Conservation (phyloP, 2,113 vertebrate species). For the Pelvicachromis taeniatus region DNA sequence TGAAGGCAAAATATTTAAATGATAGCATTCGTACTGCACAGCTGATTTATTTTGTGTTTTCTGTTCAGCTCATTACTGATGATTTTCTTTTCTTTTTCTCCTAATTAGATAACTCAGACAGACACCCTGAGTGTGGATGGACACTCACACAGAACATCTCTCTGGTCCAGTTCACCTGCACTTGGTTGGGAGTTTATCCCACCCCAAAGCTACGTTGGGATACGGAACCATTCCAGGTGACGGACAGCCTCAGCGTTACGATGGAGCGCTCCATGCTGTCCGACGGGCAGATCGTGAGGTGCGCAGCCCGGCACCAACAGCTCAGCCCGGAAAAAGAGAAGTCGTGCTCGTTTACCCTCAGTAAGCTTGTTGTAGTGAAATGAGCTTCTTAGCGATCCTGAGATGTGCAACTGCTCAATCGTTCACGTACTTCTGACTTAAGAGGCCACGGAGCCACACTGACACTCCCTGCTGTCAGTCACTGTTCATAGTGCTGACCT, state of each 20-base stretch:
- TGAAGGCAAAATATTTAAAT: background rate
- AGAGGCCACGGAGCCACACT: background rate
- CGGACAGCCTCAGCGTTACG: constrained; percentile 52
- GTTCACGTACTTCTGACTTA: constrained; percentile 9
- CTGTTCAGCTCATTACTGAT: background rate
- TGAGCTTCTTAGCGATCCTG: background rate
- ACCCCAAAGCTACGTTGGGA: constrained; percentile 76
- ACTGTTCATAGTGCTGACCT: background rate
- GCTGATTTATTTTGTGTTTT: background rate
- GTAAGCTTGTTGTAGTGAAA: constrained; percentile 72
- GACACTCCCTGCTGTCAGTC: background rate
- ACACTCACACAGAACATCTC: background rate
- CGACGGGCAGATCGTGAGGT: constrained; percentile 74
- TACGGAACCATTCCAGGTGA: background rate
- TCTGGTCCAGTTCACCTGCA: constrained; percentile 76
- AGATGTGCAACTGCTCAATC: background rate
- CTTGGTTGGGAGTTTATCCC: constrained; percentile 82
- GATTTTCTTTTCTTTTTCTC: background rate
- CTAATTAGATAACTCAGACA: constrained; percentile 70
- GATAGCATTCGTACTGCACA: background rate
- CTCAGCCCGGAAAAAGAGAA: constrained; percentile 4
- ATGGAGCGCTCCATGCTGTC: constrained; percentile 75
- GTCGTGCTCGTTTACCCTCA: constrained; percentile 74
- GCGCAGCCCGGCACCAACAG: constrained; percentile 65
- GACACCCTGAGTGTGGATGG: constrained; percentile 74